These are phyloP conservation scores for Biston betularia DNA, from an alignment of 2,888 invertebrate species.

Conservation along the genomic window DNA sequence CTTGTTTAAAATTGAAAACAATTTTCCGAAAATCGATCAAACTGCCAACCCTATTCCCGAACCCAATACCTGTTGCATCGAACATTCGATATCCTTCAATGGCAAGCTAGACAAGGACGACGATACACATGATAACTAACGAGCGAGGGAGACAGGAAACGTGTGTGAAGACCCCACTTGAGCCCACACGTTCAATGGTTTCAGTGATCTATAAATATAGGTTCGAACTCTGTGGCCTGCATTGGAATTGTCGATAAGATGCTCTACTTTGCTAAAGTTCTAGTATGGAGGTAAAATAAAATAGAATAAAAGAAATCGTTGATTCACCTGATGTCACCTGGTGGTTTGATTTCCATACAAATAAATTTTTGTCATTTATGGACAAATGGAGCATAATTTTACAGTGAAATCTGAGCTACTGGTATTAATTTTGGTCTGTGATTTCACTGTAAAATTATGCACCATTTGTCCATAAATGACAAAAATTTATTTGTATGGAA, in stretches of 20 bases:
- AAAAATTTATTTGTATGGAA: too few relatives aligned
- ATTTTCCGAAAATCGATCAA: constrained; percentile 65
- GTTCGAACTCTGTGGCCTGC: constrained; percentile 71
- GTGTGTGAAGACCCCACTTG: constrained; percentile 77
- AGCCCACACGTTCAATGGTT: constrained; percentile 80
- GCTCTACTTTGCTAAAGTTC: constrained; percentile 60
- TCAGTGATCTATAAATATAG: constrained; percentile 80
- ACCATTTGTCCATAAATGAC: too few relatives aligned
- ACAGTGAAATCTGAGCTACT: too few relatives aligned
- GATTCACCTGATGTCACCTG: too few relatives aligned
- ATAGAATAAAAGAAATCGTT: too few relatives aligned
- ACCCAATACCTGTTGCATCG: constrained; percentile 84
- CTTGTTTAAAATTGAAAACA: not conserved
- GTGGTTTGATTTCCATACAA: too few relatives aligned
- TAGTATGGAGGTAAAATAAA: not conserved
- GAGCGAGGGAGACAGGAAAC: constrained; percentile 57
- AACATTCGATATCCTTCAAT: constrained; percentile 85
- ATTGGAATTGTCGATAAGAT: constrained; percentile 51
- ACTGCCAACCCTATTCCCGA: constrained; percentile 74
- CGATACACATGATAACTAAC: constrained; percentile 35
- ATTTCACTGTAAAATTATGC: too few relatives aligned
- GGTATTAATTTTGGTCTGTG: too few relatives aligned
- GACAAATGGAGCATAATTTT: too few relatives aligned
- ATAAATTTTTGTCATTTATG: too few relatives aligned
- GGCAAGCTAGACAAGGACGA: constrained; percentile 64